Evolutionary conservation across 2,888 invertebrate species (phyloP).

Genomic region (Leucoptera coffeella): DNA sequence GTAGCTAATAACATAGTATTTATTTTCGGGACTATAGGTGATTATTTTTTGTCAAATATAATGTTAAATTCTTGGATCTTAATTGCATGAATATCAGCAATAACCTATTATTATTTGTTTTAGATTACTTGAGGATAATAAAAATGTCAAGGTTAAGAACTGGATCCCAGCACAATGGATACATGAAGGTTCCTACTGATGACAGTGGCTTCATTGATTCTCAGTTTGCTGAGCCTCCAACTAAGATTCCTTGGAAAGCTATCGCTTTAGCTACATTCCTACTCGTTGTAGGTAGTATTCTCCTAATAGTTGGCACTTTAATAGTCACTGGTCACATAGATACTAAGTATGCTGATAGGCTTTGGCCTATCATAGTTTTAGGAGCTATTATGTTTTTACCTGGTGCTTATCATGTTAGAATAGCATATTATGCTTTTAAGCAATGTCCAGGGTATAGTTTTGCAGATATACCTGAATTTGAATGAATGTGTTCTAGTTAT

Average conservation of each 20-base stretch:
- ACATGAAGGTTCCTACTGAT: conserved; percentile 48
- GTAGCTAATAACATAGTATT: too few species aligned
- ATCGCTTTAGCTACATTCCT: conserved; percentile 70
- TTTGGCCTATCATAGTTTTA: conserved; percentile 84
- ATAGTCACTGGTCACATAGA: conserved; percentile 77
- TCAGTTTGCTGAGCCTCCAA: conserved; percentile 60
- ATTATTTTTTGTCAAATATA: too few species aligned
- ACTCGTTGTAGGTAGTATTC: conserved; percentile 67
- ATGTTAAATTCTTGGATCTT: too few species aligned
- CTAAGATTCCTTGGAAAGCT: conserved; percentile 80
- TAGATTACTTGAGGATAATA: conserved; percentile 10
- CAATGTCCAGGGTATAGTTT: conserved; percentile 80
- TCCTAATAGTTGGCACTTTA: conserved; percentile 71
- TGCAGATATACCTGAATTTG: conserved; percentile 85
- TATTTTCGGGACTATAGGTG: too few species aligned
- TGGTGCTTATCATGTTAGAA: conserved; percentile 84
- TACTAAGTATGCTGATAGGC: conserved; percentile 77
- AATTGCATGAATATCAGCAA: too few species aligned
- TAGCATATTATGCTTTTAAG: conserved; percentile 80
- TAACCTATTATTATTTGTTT: conserved; percentile 3
- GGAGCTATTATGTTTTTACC: conserved; percentile 88
- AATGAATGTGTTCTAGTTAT: conserved; percentile 19
- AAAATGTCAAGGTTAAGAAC: conserved; percentile 58
- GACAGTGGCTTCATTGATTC: conserved; percentile 66
- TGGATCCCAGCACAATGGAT: conserved; percentile 55